Evolutionary conservation across 2,113 vertebrate genomes (phyloP), one percentile per base, ranked within the genome.

Genomic region (Porphyrio hochstetteri): DNA sequence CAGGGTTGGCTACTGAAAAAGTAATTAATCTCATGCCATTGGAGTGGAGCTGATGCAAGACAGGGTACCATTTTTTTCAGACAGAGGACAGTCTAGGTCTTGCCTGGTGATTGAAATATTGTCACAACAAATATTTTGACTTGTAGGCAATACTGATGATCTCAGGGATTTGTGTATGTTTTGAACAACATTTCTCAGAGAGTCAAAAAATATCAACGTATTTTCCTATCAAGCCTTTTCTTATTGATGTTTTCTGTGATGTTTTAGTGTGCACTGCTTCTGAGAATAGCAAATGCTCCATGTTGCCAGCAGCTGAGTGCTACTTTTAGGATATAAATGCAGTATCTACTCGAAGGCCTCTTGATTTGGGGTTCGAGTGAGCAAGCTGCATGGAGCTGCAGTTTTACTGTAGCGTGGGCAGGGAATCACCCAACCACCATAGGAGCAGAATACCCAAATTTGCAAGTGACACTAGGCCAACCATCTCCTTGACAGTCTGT

Each of bases 381-480:
- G 14, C 10, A 36, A 72, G 42, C 35, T 44, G 28, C 11, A 25
- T 21, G 12, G 44, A 64, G 19, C 13, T 76, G 55, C 24, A 59
- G 28, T 27, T 91, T 78, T 59, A 35, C 33, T 84, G 36, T 11
- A 31, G 4, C 14, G 16, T 50, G 36, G 40, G 38, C 38, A 87
- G n/a, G 28, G 24, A 46, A 69, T 81, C 68, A 25, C 31, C 40
- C 28, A 67, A n/a, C 20, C 25, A 23, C 13, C 2, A 7, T 23
- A 61, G 33, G 5, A 78, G 46, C 16, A 69, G 68, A 96, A 71
- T 46, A 35, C 11, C 72, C 6, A 46, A 13, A 79, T 71, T 28
- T 78, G 1, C 1, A 3, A 55, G 28, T 0, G 1, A 38, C n/a
- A 9, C 9, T 59, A 48, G 64, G 5, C 50, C 75, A 38, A 48